Base-by-base conservation (phyloP, 2,888 invertebrate species). In the Phragmatobia fuliginosa region DNA sequence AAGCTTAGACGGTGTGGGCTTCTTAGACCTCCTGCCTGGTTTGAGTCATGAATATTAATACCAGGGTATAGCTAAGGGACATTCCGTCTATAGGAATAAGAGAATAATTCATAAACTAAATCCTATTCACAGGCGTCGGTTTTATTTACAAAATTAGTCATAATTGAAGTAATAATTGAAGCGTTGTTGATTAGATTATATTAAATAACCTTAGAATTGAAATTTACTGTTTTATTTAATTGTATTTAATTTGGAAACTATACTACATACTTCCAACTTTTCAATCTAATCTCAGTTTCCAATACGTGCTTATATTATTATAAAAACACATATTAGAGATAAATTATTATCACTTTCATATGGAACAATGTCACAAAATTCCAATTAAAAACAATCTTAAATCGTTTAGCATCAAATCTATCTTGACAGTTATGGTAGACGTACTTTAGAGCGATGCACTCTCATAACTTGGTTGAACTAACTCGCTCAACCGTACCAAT, bases 31-130 rank as follows among this genome's bases (percentile, higher is more conserved):
- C 75, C 74, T 80, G 77, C 69, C 75, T 80, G 73, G 79, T 77
- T 78, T 80, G 75, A 81, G 76, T 84, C 86, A 85, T 89, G 89
- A 88, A 89, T 89, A 89, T 89, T 89, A 86, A 88, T 88, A 75
- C 72, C 69, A 70, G 76, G 82, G 82, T 86, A 87, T 87, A 81
- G 81, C 74, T 79, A 69, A 69, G 75, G 80, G 83, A 83, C 81
- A 83, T 86, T 85, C 81, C 78, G 79, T 83, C 85, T 85, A 84
- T 81, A 74, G 73, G 74, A 84, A 85, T 82, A 80, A 77, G 78
- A 79, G 84, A 86, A 87, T 85, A 85, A 83, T 85, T 85, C 80
- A 82, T 81, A 82, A 83, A 83, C 85, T 76, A 60, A 73, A 72
- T 76, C 82, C 72, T 80, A 74, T 76, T 82, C 76, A 77, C 66